phyloP scores from a whole-genome alignment of 2,888 invertebrate species.

The Phyllotreta striolata region DNA sequence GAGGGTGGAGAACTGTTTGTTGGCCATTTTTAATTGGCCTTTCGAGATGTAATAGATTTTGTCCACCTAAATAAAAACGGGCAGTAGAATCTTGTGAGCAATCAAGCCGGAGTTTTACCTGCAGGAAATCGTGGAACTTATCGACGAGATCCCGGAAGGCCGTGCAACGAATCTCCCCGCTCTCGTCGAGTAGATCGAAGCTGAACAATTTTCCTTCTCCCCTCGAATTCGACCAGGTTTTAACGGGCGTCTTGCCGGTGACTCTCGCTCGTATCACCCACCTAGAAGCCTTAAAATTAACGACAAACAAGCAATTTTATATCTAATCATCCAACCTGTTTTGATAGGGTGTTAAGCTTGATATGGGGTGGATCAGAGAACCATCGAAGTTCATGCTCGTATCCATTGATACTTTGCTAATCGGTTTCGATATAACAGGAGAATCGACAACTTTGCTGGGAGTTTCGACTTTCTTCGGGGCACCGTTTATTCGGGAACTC shows the following conservation, averaged over 20 bases:
- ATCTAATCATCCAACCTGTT: constrained; percentile 72
- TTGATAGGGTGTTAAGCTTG: constrained; percentile 90
- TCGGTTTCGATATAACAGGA: constrained; percentile 21
- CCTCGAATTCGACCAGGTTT: constrained; percentile 89
- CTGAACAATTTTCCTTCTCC: constrained; percentile 95
- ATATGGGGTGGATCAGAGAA: constrained; percentile 77
- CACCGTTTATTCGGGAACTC: constrained; percentile 7
- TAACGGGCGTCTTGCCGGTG: constrained; percentile 79
- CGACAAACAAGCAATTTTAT: neutral
- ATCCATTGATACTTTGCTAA: constrained; percentile 23
- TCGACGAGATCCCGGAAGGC: constrained; percentile 89
- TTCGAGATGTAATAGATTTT: constrained; percentile 89
- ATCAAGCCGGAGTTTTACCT: constrained; percentile 64
- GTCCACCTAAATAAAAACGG: constrained; percentile 62
- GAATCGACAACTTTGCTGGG: constrained; percentile 20
- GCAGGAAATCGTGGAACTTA: constrained; percentile 86
- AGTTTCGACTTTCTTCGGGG: constrained; percentile 26
- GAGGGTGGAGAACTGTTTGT: constrained; percentile 83
- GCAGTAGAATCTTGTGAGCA: neutral
- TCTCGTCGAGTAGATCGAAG: constrained; percentile 92
- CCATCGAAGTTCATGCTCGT: constrained; percentile 33
- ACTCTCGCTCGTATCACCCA: constrained; percentile 95
- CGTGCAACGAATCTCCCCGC: constrained; percentile 92
- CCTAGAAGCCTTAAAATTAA: constrained; percentile 58
- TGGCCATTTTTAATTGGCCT: constrained; percentile 89